Evolutionary conservation across 2,113 vertebrate species (phyloP), one percentile per base, ranked within the genome.

Genomic region (Salvelinus namaycush): DNA sequence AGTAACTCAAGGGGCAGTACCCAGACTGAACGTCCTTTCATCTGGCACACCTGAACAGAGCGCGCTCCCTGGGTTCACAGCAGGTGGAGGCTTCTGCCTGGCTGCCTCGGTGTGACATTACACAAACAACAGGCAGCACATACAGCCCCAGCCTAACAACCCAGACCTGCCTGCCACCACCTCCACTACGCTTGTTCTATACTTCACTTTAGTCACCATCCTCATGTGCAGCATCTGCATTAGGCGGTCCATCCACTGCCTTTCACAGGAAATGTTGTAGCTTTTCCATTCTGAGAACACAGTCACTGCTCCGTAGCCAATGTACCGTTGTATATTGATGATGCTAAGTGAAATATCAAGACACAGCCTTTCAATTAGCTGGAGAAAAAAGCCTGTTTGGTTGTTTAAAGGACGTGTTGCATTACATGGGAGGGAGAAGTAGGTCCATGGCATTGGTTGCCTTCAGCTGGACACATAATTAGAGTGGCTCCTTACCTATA

Each of bases 381-480:
- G 31, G 29, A 78, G 78, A 78, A 77, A 90, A 85, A 87, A 87
- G 20, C 34, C 20, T 77, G 72, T 80, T 81, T 69, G 84, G 69
- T 44, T 75, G 76, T 81, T 83, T 76, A 79, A 79, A 73, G 78
- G 68, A 83, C 75, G 62, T 70, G 75, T 80, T 82, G 78, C 84
- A 87, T 89, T 91, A 88, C 78, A 87, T 65, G 59, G 81, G 78
- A 71, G 39, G 75, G 80, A 77, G 67, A 68, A 83, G 75, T 77
- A 85, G 83, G 70, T 88, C 86, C 84, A 86, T 90, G 87, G 87
- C 86, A 87, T 87, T 89, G 84, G 76, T 87, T 83, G 81, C 82
- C 82, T 93, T 89, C 92, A 92, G 90, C 89, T 92, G 92, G 91
- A 89, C 87, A 85, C 83, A 89, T 92, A 92, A 93, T 94, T 91